A percentile compares a stretch with the other conserved stretches of the same genome.
Conservation (phyloP, 2,113 vertebrate species). For the Mixornis gularis region DNA sequence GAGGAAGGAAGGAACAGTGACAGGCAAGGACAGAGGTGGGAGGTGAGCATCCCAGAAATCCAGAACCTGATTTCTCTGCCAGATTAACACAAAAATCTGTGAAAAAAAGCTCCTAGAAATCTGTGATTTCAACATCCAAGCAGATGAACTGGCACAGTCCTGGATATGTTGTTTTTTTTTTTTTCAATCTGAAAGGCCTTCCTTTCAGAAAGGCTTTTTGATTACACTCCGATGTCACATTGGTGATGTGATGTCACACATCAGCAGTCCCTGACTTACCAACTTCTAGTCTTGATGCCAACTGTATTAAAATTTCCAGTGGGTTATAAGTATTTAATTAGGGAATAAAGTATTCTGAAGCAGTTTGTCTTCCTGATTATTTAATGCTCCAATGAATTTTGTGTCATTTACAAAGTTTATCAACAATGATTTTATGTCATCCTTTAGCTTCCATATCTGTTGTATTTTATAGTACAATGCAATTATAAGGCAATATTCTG, state of each 20-base stretch:
- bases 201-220: background rate
- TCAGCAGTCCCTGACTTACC: background rate
- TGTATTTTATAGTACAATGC: background rate
- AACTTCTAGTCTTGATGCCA: background rate
- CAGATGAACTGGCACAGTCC: background rate
- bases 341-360: background rate
- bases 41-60: background rate
- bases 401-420: background rate
- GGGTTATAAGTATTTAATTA: background rate
- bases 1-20: background rate
- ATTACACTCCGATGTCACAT: background rate
- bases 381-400: background rate
- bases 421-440: background rate
- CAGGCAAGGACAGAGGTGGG: background rate
- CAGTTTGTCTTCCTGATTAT: background rate
- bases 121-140: background rate
- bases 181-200: background rate
- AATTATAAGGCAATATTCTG: background rate
- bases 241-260: background rate
- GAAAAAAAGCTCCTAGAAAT: background rate
- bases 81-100: background rate
- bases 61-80: background rate
- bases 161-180: background rate
- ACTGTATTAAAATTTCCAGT: background rate
- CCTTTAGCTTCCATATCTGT: background rate